Evolutionary conservation across 2,797 vertebrate genomes (phyloP).

Genomic region (Sebastes reedi): DNA sequence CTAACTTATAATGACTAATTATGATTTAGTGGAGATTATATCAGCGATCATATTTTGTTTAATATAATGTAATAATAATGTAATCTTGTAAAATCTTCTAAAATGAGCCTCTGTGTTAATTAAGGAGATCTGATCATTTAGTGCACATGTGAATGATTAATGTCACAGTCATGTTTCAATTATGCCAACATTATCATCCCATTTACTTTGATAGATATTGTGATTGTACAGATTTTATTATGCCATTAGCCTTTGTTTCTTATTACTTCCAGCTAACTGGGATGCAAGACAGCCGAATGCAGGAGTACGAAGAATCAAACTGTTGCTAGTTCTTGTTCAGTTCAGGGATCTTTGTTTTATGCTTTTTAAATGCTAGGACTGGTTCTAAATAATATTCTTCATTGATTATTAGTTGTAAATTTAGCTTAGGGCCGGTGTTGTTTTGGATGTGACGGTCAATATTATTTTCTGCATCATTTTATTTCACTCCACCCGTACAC

Average conservation of each 20-base stretch:
- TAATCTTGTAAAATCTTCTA: neutral
- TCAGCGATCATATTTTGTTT: neutral
- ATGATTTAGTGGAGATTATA: neutral
- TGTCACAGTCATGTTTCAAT: conserved; percentile 16
- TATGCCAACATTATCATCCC: neutral
- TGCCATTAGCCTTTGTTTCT: conserved; percentile 3
- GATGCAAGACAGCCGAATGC: neutral
- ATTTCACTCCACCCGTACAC: neutral
- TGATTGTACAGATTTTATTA: neutral
- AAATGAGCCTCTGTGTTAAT: neutral
- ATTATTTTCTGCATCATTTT: neutral
- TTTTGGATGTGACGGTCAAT: neutral
- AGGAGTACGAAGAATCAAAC: neutral
- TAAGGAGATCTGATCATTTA: neutral
- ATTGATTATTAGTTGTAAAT: neutral
- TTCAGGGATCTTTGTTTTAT: neutral
- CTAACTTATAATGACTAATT: neutral
- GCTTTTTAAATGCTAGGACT: neutral
- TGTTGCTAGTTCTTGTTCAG: neutral
- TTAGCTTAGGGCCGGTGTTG: neutral
- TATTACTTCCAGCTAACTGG: conserved; percentile 3
- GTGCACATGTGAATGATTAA: neutral
- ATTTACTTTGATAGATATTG: conserved; percentile 5
- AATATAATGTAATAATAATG: neutral
- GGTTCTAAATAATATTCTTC: neutral